Evolutionary conservation across 2,113 vertebrate genomes (phyloP), one percentile per base, ranked within the genome.

Genomic region (Tychaedon coryphoeus): DNA sequence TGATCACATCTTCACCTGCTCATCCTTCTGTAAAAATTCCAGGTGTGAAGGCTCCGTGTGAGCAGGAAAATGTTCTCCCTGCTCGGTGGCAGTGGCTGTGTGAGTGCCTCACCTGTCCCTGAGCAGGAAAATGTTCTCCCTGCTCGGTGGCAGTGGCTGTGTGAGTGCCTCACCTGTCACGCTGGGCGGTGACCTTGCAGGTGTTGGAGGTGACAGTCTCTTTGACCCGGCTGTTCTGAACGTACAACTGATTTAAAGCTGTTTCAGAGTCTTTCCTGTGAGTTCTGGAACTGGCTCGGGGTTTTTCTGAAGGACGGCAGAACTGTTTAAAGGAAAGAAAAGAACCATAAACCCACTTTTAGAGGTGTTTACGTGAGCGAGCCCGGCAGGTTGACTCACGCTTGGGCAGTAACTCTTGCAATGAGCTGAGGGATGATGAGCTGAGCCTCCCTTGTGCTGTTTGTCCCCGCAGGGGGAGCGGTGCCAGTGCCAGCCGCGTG

Each of bases 401-500:
- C 82, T 58, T 48, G 76, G 61, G 57, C 70, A 84, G 10, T 14
- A 53, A 18, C 67, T 83, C 90, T 60, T 81, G 91, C 54, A 4
- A 1, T 1, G 62, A 48, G 67, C 72, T 10, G 36, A 72, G 73
- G n/a, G 56, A 3, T 34, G 70, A n/a, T n/a, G n/a, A n/a, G n/a
- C n/a, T n/a, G n/a, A n/a, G 40, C 40, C 40, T 14, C 13, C 40
- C 40, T 40, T 4, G 25, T 0, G 0, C 17, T 0, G 40, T 26
- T 60, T 70, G 56, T 16, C 78, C 45, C 40, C 0, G 50, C 50
- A 51, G 50, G 50, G 25, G 50, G 14, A 50, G 14, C 25, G 8
- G 36, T 19, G 66, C 12, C 56, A 1, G 47, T 14, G n/a, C 48
- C 81, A 14, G 40, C 69, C 40, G 58, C 10, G 82, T 24, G 50